Conservation (phyloP, 2,113 vertebrate genomes). For the human region GRCh38 chr12:18569501-18570000, state of each 20-base stretch:
- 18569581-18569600: not conserved
- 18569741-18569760: not conserved
- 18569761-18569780: not conserved
- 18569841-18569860: not conserved
- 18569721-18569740: not conserved
- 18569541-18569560: not conserved
- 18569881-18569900: not conserved
- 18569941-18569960: too few relatives aligned
- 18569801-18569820: not conserved
- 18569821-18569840: not conserved
- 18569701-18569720: not conserved
- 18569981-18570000: not conserved
- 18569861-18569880: not conserved
- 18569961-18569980: not conserved
- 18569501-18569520: too few relatives aligned
- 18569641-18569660: not conserved
- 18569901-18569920: not conserved
- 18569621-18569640: not conserved
- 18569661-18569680: not conserved
- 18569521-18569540: not conserved
- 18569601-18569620: not conserved
- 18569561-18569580: not conserved
- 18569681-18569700: not conserved
- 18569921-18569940: not conserved
- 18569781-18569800: not conserved